Base-by-base conservation (phyloP, 2,797 vertebrate genomes). In the Tinamus major region DNA sequence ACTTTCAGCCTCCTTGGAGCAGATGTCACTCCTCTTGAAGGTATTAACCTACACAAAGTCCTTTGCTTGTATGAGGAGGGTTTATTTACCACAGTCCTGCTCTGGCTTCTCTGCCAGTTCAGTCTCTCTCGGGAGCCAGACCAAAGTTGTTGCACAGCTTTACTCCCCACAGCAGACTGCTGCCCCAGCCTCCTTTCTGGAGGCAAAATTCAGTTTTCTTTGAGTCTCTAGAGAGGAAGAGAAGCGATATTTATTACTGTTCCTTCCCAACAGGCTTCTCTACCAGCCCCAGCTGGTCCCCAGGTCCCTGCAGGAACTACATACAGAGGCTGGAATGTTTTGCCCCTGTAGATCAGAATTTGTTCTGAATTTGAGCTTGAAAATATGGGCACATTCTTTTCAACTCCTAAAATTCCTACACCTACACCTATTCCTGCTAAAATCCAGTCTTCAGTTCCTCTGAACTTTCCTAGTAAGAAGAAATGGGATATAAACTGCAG, bases 161-260 rank as follows among this genome's bases (percentile, higher is more conserved):
- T 89, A 81, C 49, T 21, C 29, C 42, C 64, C 44, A 2, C 21
- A 9, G 46, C 70, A 89, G 67, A 20, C 63, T 89, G 59, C 59
- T 87, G 48, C 31, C 71, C 39, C 71, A 0, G 48, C 53, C 87
- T 94, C 65, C 21, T 69, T 76, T 94, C 62, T 42, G 76, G 89
- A 81, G 70, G 51, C 83, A 39, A 91, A 83, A 80, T 79, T 56
- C 42, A 23, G 55, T 89, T 91, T 90, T 80, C 46, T 80, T 83
- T 83, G 63, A 16, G 51, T 81, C 90, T 95, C 88, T 86, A 70
- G 87, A 91, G 87, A 93, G 85, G 79, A 93, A 92, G 26, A 89
- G 58, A 85, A 89, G 79, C 19, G 85, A 79, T 79, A 55, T 10
- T 69, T 83, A 13, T 37, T 84, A 85, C 62, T 87, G 13, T 76